These are phyloP conservation scores for Patiria miniata DNA, from an alignment of 35 echinoderm and acorn worm species.

Conservation along the genomic window DNA sequence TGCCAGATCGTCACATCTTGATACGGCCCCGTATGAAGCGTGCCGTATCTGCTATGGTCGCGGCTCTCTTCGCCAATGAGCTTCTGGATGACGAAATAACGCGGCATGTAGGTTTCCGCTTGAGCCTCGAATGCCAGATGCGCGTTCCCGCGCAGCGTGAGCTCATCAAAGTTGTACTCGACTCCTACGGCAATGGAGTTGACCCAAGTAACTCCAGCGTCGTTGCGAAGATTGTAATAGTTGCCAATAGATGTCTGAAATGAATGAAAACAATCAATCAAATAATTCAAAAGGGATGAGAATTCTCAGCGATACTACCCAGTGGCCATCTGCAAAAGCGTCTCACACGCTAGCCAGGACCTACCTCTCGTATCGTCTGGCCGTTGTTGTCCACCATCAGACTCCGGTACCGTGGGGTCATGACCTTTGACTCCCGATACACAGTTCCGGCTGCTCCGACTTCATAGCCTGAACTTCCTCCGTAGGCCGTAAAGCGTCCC, in stretches of 20 bases:
- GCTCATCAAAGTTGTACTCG: conserved; percentile 54
- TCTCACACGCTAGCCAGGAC: not conserved
- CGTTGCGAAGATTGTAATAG: conserved; percentile 29
- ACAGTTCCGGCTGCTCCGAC: conserved; percentile 83
- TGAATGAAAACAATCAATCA: not conserved
- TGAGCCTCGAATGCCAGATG: conserved; percentile 74
- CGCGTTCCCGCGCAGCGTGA: conserved; percentile 56
- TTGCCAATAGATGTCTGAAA: conserved; percentile 29
- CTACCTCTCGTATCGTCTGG: conserved; percentile 54
- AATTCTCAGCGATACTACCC: not conserved
- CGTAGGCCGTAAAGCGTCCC: conserved; percentile 58
- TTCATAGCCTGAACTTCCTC: conserved; percentile 44
- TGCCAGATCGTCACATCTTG: conserved; percentile 46
- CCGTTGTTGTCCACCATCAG: conserved; percentile 84
- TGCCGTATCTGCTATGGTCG: conserved; percentile 39
- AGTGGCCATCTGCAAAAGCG: not conserved
- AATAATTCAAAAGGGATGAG: not conserved
- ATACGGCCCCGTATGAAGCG: conserved; percentile 57
- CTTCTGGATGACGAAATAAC: conserved; percentile 35
- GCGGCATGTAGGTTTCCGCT: not conserved
- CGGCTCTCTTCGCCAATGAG: conserved; percentile 41
- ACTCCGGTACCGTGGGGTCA: conserved; percentile 11
- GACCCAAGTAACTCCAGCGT: conserved; percentile 35
- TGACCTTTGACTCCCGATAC: conserved; percentile 53
- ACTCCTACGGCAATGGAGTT: conserved; percentile 8